Conservation (phyloP, 1,140 invertebrate species). For the Drosophila sechellia region DNA sequence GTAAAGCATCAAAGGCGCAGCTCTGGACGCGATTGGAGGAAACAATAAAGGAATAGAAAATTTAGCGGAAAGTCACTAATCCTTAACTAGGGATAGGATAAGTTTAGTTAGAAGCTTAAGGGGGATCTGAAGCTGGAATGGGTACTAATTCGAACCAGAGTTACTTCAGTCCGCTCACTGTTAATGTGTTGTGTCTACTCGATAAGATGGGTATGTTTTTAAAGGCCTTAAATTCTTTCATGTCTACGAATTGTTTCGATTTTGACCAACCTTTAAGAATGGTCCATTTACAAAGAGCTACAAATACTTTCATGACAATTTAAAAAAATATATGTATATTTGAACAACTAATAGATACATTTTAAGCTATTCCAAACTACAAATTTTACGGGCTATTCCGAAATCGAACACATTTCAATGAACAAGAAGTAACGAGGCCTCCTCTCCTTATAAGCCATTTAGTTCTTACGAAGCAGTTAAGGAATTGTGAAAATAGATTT, state of each 20-base stretch:
- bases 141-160: background rate
- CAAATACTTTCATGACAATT: too few species aligned
- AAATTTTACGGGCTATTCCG: too few species aligned
- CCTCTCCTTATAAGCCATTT: conserved; percentile 9
- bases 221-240: background rate
- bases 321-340: too few species aligned
- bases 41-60: conserved; percentile 15
- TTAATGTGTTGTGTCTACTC: conserved; percentile 66
- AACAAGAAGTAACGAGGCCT: background rate
- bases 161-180: conserved; percentile 30
- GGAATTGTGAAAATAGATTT: background rate
- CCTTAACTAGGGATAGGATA: conserved; percentile 31
- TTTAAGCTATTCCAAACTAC: too few species aligned
- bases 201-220: conserved; percentile 36
- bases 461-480: background rate
- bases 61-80: conserved; percentile 28
- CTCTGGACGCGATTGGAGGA: conserved; percentile 62
- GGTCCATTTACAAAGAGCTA: background rate
- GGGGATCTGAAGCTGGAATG: conserved; percentile 1
- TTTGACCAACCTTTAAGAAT: background rate
- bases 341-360: too few species aligned
- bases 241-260: background rate
- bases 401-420: background rate
- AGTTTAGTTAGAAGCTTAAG: conserved; percentile 19
- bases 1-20: conserved; percentile 36